Evolutionary conservation across 2,888 invertebrate genomes (phyloP).

Genomic region (Gastrophysa polygoni): DNA sequence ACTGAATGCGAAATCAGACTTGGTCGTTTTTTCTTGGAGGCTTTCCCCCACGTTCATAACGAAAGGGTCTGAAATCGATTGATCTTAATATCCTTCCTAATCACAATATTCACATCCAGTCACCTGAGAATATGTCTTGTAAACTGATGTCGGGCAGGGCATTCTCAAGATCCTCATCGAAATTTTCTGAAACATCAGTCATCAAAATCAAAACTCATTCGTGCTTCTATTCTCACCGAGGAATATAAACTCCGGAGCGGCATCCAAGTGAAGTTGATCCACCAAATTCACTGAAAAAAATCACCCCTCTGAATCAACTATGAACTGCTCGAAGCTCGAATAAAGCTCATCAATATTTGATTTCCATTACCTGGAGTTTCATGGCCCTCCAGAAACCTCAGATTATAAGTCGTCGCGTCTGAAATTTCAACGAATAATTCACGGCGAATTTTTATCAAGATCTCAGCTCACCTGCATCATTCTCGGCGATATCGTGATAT

Average conservation of each 20-base stretch:
- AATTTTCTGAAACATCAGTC: conserved; percentile 23
- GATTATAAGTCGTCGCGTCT: conserved; percentile 25
- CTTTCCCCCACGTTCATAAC: conserved; percentile 25
- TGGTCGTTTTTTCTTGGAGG: conserved; percentile 21
- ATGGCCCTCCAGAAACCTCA: conserved; percentile 24
- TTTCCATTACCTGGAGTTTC: conserved; percentile 16
- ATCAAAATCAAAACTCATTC: not conserved
- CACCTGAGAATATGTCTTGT: conserved; percentile 31
- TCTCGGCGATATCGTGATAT: conserved; percentile 25
- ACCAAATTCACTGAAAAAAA: conserved; percentile 6
- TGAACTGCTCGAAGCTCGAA: not conserved
- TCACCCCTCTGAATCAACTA: not conserved
- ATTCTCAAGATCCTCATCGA: conserved; percentile 27
- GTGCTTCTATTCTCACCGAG: conserved; percentile 18
- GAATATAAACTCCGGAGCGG: conserved; percentile 27
- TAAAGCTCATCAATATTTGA: not conserved
- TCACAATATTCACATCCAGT: not conserved
- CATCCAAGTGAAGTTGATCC: conserved; percentile 14
- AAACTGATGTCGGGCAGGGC: conserved; percentile 27
- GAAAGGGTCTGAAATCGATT: conserved; percentile 26
- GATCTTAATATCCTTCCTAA: not conserved
- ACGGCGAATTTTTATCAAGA: not conserved
- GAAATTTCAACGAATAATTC: conserved; percentile 3
- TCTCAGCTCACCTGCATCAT: conserved; percentile 22
- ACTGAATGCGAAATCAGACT: conserved; percentile 19